Evolutionary conservation across 2,888 invertebrate genomes (phyloP).

Genomic region (Petrophora chlorosata): DNA sequence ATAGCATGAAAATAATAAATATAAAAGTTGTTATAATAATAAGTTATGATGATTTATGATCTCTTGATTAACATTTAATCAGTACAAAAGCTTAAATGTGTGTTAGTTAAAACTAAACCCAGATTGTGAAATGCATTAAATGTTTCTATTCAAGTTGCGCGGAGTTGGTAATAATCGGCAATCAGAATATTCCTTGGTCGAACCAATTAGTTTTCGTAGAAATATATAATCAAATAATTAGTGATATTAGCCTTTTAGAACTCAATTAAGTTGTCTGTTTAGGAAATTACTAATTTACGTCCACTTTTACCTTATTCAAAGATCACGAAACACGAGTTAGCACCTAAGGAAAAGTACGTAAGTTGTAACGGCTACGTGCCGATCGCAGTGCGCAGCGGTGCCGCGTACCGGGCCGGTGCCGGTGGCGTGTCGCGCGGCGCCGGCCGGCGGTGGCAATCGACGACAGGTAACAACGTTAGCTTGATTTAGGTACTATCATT

Average conservation of each 20-base stretch:
- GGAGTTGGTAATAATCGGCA: conserved; percentile 29
- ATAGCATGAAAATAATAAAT: conserved; percentile 26
- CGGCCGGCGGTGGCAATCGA: not conserved
- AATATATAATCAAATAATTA: conserved; percentile 38
- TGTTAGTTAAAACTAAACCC: conserved; percentile 4
- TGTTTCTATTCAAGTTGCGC: conserved; percentile 13
- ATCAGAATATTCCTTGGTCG: conserved; percentile 33
- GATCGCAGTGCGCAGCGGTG: not conserved
- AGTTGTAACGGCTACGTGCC: conserved; percentile 33
- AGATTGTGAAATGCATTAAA: conserved; percentile 14
- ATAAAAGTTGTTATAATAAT: not conserved
- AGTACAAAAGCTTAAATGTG: not conserved
- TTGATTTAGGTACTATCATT: conserved; percentile 19
- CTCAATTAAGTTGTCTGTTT: conserved; percentile 52
- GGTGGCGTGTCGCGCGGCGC: not conserved
- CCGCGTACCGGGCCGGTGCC: no score
- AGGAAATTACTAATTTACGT: conserved; percentile 68
- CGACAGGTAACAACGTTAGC: conserved; percentile 26
- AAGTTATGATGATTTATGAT: not conserved
- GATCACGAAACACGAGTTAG: conserved; percentile 74
- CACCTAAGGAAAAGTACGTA: conserved; percentile 62
- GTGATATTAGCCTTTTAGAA: conserved; percentile 36
- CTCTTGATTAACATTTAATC: not conserved
- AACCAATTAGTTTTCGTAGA: conserved; percentile 35
- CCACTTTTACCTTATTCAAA: conserved; percentile 65